Percentiles rank a stretch among this genome's conserved stretches.
These are phyloP conservation scores for Salvator merianae DNA, from an alignment of 2,113 vertebrate genomes.

Conservation along the genomic window DNA sequence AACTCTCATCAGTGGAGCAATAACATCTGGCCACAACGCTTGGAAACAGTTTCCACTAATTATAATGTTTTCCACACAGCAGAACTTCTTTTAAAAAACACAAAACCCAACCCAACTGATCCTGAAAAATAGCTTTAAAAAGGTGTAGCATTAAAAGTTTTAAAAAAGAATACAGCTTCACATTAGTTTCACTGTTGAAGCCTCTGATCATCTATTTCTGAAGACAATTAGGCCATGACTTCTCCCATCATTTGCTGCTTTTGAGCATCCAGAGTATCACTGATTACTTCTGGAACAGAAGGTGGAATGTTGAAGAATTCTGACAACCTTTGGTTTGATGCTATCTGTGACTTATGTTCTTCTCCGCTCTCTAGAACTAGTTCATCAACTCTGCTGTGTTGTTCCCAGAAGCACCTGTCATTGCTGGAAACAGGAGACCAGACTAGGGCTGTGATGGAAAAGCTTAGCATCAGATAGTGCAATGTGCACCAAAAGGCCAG, in stretches of 20 bases:
- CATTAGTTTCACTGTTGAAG: neutral
- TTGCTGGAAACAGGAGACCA: neutral
- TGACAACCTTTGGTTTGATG: neutral
- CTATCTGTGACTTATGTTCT: neutral
- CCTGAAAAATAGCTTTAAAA: neutral
- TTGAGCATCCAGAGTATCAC: neutral
- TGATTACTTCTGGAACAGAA: neutral
- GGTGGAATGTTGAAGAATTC: neutral
- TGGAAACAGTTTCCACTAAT: neutral
- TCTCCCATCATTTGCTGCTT: neutral
- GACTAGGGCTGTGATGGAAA: neutral
- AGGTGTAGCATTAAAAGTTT: neutral
- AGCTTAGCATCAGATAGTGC: no score
- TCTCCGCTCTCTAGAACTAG: neutral
- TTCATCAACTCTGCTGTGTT: neutral
- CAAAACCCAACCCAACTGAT: neutral
- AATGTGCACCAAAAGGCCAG: no score
- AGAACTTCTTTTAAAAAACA: neutral
- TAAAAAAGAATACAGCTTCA: neutral
- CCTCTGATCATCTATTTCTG: no score
- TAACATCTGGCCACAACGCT: neutral
- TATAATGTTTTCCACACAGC: neutral
- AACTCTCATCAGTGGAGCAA: neutral
- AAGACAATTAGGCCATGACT: neutral
- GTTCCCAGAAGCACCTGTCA: neutral